Percentiles rank a stretch among this genome's conserved stretches.
Evolutionary conservation across 1,140 invertebrate genomes (phyloP).

Genomic region (Sycophila sp.): DNA sequence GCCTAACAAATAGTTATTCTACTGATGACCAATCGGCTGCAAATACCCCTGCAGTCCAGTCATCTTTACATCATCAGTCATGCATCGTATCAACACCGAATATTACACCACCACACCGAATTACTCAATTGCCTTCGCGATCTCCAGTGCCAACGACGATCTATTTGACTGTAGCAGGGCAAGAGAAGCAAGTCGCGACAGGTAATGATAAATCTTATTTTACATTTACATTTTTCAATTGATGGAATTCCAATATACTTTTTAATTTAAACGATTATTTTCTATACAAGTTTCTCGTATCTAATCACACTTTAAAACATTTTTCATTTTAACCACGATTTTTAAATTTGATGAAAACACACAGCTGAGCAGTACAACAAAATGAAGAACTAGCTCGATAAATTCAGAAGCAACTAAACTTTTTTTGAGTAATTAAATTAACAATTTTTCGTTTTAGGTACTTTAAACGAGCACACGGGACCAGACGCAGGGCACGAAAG

Average conservation of each 20-base stretch:
- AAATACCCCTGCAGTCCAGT: conserved; percentile 55
- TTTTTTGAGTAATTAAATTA: too few species aligned
- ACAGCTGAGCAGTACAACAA: too few species aligned
- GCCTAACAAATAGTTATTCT: conserved; percentile 52
- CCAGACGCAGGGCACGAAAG: conserved; percentile 64
- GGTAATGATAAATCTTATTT: background rate
- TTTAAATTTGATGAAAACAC: too few species aligned
- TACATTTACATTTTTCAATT: too few species aligned
- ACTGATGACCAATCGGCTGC: conserved; percentile 47
- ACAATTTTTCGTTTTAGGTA: background rate
- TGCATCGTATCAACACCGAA: conserved; percentile 76
- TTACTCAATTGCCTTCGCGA: conserved; percentile 62
- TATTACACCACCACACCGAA: conserved; percentile 67
- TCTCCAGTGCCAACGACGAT: conserved; percentile 52
- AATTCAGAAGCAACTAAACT: background rate
- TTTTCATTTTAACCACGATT: too few species aligned
- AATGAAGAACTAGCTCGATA: too few species aligned
- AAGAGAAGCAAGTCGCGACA: background rate
- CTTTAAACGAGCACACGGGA: conserved; percentile 60
- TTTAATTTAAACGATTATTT: too few species aligned
- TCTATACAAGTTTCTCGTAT: too few species aligned
- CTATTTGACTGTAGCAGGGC: conserved; percentile 49
- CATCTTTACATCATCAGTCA: conserved; percentile 69
- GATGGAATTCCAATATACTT: too few species aligned
- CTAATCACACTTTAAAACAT: too few species aligned